A percentile compares a stretch with the other conserved stretches of the same genome.
phyloP scores from a whole-genome alignment of 1,140 invertebrate species.

The Tetranychus cinnabarinus region DNA sequence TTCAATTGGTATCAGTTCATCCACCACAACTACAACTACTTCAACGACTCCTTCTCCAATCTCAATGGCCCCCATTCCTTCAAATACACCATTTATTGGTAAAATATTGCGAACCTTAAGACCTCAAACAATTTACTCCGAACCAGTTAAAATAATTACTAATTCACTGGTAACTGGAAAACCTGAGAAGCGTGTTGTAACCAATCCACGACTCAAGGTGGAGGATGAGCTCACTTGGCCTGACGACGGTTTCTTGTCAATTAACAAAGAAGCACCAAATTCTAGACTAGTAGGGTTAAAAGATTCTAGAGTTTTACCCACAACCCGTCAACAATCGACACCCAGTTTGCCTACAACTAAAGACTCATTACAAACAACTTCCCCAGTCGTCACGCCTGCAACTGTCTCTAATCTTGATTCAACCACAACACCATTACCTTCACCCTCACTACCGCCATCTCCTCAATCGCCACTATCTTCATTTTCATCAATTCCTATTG shows the following conservation, averaged over 20 bases:
- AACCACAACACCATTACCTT: slow-evolving; percentile 1
- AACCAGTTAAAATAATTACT: neutral
- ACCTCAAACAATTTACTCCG: neutral
- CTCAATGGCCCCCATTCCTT: neutral
- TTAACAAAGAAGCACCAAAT: too few species aligned
- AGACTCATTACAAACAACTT: neutral
- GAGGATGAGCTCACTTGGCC: too few species aligned
- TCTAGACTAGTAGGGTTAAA: too few species aligned
- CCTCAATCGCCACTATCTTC: neutral
- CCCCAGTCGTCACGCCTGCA: neutral
- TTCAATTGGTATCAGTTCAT: too few species aligned
- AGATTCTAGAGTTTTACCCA: too few species aligned
- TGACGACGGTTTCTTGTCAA: too few species aligned
- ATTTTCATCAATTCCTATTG: neutral
- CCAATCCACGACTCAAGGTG: too few species aligned
- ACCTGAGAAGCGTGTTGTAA: too few species aligned
- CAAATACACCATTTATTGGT: neutral
- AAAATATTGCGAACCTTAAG: neutral
- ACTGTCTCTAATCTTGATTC: neutral
- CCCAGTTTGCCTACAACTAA: too few species aligned
- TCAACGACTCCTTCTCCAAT: too few species aligned
- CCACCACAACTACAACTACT: too few species aligned
- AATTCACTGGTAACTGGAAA: neutral
- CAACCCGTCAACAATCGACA: too few species aligned
- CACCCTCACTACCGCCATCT: neutral